Evolutionary conservation across 2,113 vertebrate genomes (phyloP).

Genomic region (Pavo muticus): DNA sequence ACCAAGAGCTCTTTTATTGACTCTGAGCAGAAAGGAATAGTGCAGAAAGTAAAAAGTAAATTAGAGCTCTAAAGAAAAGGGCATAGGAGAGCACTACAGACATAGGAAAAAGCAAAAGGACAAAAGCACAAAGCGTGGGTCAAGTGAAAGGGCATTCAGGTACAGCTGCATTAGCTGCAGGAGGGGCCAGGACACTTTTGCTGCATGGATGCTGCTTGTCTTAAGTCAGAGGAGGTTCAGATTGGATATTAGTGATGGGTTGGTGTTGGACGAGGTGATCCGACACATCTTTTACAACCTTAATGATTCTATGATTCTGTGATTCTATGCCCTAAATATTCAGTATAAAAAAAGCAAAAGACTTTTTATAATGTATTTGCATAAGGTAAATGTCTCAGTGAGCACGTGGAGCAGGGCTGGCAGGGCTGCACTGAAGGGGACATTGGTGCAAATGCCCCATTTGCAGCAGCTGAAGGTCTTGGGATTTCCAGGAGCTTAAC

Average conservation of each 20-base stretch:
- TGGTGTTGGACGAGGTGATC: too few species aligned
- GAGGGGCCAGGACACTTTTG: background rate
- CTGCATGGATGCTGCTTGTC: background rate
- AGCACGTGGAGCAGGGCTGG: background rate
- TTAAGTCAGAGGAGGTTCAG: too few species aligned
- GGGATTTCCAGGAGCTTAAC: background rate
- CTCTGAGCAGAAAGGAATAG: background rate
- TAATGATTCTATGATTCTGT: too few species aligned
- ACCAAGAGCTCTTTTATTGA: background rate
- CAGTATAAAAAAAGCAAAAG: background rate
- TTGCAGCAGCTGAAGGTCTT: background rate
- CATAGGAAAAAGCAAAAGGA: background rate
- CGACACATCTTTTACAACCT: too few species aligned
- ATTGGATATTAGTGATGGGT: too few species aligned
- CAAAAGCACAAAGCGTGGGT: background rate
- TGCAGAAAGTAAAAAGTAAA: background rate
- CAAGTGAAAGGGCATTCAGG: background rate
- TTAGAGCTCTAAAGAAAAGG: background rate
- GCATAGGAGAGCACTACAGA: background rate
- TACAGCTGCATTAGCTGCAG: background rate
- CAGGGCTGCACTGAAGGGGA: accelerated
- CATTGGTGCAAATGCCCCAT: background rate
- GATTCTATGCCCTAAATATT: background rate
- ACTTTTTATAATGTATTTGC: accelerated
- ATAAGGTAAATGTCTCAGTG: accelerated